These are phyloP conservation scores for Sminthurinus signatus DNA, from an alignment of 1,140 invertebrate genomes.

Conservation along the genomic window DNA sequence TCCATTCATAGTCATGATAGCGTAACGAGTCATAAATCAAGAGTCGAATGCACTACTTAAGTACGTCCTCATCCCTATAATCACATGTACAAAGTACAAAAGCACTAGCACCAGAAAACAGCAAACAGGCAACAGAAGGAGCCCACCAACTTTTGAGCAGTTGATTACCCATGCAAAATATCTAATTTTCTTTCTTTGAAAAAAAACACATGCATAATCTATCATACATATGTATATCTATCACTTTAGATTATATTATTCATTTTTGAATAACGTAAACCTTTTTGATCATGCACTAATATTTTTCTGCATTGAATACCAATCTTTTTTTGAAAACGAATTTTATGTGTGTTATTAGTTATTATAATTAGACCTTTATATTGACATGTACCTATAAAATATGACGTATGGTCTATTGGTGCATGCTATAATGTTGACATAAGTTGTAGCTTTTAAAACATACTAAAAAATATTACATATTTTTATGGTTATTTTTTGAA, in stretches of 20 bases:
- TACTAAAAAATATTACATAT: too few relatives aligned
- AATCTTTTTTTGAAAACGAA: background rate
- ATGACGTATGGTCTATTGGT: too few relatives aligned
- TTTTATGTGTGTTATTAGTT: background rate
- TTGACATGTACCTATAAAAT: too few relatives aligned
- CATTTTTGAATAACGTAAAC: background rate
- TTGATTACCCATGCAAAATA: background rate
- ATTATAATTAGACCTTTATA: too few relatives aligned
- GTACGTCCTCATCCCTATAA: slow-evolving; percentile 3
- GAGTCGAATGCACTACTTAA: slow-evolving; percentile 17
- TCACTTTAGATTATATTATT: background rate
- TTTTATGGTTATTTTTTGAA: too few relatives aligned
- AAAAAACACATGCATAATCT: background rate
- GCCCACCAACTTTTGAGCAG: background rate
- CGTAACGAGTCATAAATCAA: slow-evolving; percentile 42
- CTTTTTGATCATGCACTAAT: background rate
- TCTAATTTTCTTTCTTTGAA: background rate
- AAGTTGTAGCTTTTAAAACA: too few relatives aligned
- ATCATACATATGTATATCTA: background rate
- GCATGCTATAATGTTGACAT: too few relatives aligned
- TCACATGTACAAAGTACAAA: too few relatives aligned
- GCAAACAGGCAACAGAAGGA: too few relatives aligned
- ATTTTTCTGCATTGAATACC: background rate
- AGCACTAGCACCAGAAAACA: background rate
- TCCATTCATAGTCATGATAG: slow-evolving; percentile 40